Conservation (phyloP, 2,113 vertebrate genomes). For the Zapus hudsonius region DNA sequence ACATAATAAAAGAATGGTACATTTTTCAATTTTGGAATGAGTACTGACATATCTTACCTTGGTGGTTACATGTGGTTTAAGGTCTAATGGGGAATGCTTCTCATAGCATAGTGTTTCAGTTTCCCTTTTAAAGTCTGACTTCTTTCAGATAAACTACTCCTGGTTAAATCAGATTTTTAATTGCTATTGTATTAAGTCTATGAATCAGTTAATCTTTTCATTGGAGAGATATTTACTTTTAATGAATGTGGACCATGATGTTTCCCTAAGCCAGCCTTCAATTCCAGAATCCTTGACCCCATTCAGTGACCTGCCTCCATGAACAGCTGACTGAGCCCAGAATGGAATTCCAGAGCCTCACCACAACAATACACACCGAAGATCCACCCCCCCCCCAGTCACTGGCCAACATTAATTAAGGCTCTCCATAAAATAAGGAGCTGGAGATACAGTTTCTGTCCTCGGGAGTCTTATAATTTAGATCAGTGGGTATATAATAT, state of each 20-base stretch:
- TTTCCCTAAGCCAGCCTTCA: conserved; percentile 8
- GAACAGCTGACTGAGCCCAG: background rate
- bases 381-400: background rate
- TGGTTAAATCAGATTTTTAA: conserved; percentile 33
- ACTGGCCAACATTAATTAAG: background rate
- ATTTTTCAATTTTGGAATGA: background rate
- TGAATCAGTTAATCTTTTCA: conserved; percentile 32
- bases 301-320: background rate
- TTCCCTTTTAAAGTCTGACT: background rate
- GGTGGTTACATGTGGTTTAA: conserved; percentile 6
- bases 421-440: background rate
- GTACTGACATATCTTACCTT: conserved; percentile 22
- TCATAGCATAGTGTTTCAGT: conserved; percentile 7
- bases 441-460: background rate
- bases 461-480: background rate
- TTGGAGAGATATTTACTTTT: conserved; percentile 51
- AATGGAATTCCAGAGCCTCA: background rate
- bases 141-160: conserved; percentile 19
- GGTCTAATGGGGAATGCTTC: background rate
- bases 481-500: background rate
- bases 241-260: conserved; percentile 26
- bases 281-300: background rate
- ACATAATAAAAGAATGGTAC: background rate
- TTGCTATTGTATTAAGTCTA: conserved; percentile 39
- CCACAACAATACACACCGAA: background rate